Percentiles rank a stretch among this genome's conserved stretches.
phyloP scores from a whole-genome alignment of 2,888 invertebrate genomes.

The Drosophila recens region DNA sequence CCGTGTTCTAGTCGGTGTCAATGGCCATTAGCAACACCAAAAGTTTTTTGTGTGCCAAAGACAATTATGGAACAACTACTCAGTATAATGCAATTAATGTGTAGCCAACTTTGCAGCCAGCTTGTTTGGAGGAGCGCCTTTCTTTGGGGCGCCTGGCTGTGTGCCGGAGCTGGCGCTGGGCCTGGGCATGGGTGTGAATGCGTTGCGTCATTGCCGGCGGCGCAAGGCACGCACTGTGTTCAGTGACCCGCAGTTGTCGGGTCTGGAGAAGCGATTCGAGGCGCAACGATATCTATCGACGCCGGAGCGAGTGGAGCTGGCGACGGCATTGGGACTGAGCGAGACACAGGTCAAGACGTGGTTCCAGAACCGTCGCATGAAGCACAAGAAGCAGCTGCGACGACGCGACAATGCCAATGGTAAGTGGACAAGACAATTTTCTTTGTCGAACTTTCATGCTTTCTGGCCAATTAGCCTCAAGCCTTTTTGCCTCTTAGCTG shows the following conservation, averaged over 20 bases:
- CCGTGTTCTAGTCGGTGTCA: slow-evolving; percentile 37
- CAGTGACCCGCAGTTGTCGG: slow-evolving; percentile 92
- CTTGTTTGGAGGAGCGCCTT: slow-evolving; percentile 84
- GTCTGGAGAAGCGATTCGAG: slow-evolving; percentile 97
- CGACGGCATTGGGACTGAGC: slow-evolving; percentile 95
- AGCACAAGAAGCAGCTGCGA: slow-evolving; percentile 95
- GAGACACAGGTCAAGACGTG: slow-evolving; percentile 99
- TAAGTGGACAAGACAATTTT: slow-evolving; percentile 67
- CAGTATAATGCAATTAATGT: slow-evolving; percentile 64
- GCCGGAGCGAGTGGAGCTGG: slow-evolving; percentile 97
- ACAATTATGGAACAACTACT: slow-evolving; percentile 42
- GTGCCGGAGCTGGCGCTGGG: slow-evolving; percentile 85
- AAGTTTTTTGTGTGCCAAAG: slow-evolving; percentile 51
- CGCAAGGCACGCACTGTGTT: slow-evolving; percentile 98
- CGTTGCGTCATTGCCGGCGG: slow-evolving; percentile 96
- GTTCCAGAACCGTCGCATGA: slow-evolving; percentile 99
- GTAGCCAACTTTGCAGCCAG: slow-evolving; percentile 71
- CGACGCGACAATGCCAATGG: slow-evolving; percentile 84
- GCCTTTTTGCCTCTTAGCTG: slow-evolving; percentile 53
- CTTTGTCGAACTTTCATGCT: slow-evolving; percentile 54
- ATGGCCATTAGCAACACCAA: slow-evolving; percentile 74
- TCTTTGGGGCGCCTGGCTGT: slow-evolving; percentile 83
- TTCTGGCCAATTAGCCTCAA: slow-evolving; percentile 58
- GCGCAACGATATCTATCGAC: slow-evolving; percentile 96
- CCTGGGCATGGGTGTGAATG: slow-evolving; percentile 86